A percentile compares a stretch with the other conserved stretches of the same genome.
phyloP scores from a whole-genome alignment of 2,888 invertebrate species.

The Deilephila elpenor region DNA sequence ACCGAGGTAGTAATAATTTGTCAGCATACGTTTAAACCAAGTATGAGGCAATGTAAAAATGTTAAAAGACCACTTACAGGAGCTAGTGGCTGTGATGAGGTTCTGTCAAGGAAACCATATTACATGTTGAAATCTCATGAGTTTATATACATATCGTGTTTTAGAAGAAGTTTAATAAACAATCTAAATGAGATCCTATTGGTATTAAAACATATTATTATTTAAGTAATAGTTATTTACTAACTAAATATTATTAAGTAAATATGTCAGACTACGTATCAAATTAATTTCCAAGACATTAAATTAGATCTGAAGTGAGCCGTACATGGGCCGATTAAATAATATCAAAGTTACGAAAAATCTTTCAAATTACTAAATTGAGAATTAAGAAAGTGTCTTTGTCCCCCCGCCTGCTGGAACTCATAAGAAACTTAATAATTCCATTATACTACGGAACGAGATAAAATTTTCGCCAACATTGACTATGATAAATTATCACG shows the following conservation, averaged over 20 bases:
- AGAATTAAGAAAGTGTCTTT: constrained; percentile 25
- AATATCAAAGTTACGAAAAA: constrained; percentile 12
- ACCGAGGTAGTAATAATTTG: too few relatives aligned
- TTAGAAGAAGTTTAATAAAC: too few relatives aligned
- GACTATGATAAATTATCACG: constrained; percentile 54
- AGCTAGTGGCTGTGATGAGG: too few relatives aligned
- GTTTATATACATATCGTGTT: too few relatives aligned
- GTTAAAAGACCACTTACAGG: too few relatives aligned
- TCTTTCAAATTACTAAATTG: constrained; percentile 13
- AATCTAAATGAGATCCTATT: too few relatives aligned
- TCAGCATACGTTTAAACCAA: too few relatives aligned
- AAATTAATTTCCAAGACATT: background rate
- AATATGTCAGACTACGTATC: background rate
- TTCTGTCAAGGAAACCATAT: too few relatives aligned
- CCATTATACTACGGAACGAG: constrained; percentile 27
- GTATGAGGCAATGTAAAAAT: too few relatives aligned
- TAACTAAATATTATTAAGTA: background rate
- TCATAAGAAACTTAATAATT: constrained; percentile 31
- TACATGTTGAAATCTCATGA: too few relatives aligned
- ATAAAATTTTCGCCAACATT: constrained; percentile 38
- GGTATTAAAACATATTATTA: too few relatives aligned
- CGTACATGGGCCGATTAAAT: constrained; percentile 13
- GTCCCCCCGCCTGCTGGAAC: constrained; percentile 17
- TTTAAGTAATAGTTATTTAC: too few relatives aligned
- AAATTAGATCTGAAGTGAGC: constrained; percentile 6